A percentile compares a stretch with the other conserved stretches of the same genome.
phyloP scores from a whole-genome alignment of 2,113 vertebrate species.

The Marmota flaviventris region DNA sequence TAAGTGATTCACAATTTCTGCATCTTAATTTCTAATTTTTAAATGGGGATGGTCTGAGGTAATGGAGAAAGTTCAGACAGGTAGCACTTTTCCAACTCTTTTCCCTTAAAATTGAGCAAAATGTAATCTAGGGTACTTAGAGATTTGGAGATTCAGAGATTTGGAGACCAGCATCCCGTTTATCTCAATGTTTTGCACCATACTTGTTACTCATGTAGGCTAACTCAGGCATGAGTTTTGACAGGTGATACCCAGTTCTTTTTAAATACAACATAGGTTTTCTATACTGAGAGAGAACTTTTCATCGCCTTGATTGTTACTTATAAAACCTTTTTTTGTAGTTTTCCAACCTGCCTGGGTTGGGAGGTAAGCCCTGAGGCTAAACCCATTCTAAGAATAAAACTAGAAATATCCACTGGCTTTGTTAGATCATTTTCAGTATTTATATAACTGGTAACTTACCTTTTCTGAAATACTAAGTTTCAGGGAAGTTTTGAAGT shows the following conservation, averaged over 20 bases:
- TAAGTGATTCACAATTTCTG: conserved; percentile 22
- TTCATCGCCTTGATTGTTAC: conserved; percentile 1
- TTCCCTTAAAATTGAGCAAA: conserved; percentile 37
- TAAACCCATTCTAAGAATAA: background rate
- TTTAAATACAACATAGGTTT: background rate
- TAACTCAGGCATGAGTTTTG: background rate
- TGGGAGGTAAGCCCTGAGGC: background rate
- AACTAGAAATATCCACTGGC: background rate
- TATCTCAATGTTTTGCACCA: background rate
- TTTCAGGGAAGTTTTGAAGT: background rate
- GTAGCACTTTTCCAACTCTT: background rate
- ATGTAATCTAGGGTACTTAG: background rate
- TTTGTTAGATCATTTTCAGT: background rate
- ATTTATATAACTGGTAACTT: background rate
- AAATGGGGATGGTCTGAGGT: conserved; percentile 3
- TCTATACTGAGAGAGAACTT: background rate
- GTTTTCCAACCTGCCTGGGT: background rate
- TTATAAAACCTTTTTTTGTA: background rate
- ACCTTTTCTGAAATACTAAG: background rate
- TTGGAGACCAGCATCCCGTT: background rate
- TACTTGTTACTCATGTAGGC: background rate
- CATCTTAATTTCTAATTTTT: conserved; percentile 49
- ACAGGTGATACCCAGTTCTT: background rate
- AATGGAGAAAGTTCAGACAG: background rate
- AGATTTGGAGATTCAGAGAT: background rate